phyloP scores from a whole-genome alignment of 2,113 vertebrate species.

The Tupaia chinensis region DNA sequence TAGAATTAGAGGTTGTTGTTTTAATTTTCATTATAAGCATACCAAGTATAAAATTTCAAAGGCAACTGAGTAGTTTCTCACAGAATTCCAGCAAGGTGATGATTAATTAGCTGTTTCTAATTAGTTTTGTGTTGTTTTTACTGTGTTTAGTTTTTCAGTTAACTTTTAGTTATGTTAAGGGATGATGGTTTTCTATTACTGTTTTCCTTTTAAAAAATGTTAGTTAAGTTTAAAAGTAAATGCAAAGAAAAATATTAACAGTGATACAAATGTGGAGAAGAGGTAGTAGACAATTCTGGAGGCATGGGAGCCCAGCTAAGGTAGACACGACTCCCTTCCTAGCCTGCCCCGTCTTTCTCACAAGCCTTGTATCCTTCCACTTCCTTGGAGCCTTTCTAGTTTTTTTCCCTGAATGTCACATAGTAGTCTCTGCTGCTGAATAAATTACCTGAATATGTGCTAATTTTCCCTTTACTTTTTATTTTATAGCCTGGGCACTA shows the following conservation, averaged over 20 bases:
- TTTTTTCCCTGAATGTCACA: neutral
- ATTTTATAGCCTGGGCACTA: neutral
- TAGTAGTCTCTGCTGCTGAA: neutral
- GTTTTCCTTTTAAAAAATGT: neutral
- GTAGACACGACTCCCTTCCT: neutral
- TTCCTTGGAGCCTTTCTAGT: neutral
- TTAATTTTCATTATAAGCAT: neutral
- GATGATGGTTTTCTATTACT: neutral
- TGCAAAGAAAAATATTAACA: constrained; percentile 5
- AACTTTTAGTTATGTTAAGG: constrained; percentile 1
- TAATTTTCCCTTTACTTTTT: constrained; percentile 2
- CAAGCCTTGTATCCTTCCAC: neutral
- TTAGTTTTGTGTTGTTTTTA: neutral
- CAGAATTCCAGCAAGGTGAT: neutral
- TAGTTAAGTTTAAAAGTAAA: constrained; percentile 23
- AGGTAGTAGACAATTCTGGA: neutral
- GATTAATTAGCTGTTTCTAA: neutral
- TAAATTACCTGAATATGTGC: neutral
- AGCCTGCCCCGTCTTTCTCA: neutral
- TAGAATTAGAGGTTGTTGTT: neutral
- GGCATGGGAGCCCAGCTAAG: neutral
- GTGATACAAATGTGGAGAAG: neutral
- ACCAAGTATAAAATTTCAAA: neutral
- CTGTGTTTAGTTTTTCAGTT: constrained; percentile 7
- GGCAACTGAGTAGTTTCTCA: neutral